phyloP scores from a whole-genome alignment of 2,888 invertebrate species.

The Tipula helvola region DNA sequence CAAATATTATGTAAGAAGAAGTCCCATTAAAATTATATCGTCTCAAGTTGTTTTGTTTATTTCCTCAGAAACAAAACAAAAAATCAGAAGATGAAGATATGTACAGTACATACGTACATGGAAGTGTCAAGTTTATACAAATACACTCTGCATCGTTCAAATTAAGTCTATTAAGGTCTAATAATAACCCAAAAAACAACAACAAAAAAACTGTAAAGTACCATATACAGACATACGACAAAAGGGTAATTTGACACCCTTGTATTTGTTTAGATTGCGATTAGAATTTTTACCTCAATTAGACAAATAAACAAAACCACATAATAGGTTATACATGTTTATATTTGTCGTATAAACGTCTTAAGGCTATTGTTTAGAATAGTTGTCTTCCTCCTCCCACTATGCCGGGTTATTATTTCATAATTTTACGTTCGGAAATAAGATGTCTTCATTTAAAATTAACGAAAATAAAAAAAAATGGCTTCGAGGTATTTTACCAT shows the following conservation, averaged over 20 bases:
- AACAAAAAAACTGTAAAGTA: neutral
- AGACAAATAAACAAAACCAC: neutral
- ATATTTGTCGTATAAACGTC: neutral
- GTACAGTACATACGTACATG: neutral
- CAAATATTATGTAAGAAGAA: neutral
- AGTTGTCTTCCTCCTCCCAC: neutral
- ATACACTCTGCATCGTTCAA: neutral
- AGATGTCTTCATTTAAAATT: neutral
- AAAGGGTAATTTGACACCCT: slow-evolving; percentile 4
- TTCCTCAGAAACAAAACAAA: neutral
- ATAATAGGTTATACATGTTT: neutral
- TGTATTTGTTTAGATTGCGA: neutral
- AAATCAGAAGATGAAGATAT: neutral
- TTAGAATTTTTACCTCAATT: neutral
- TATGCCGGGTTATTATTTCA: neutral
- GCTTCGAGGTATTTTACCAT: neutral
- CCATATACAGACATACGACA: neutral
- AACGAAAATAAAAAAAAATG: neutral
- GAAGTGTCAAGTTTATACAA: neutral
- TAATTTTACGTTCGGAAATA: neutral
- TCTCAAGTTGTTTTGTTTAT: neutral
- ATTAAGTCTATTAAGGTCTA: neutral
- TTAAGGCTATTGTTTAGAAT: neutral
- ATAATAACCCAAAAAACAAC: neutral
- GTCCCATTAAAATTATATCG: slow-evolving; percentile 4